Conservation (phyloP, 2,888 invertebrate species). For the Rhimphoctona megacephalus region DNA sequence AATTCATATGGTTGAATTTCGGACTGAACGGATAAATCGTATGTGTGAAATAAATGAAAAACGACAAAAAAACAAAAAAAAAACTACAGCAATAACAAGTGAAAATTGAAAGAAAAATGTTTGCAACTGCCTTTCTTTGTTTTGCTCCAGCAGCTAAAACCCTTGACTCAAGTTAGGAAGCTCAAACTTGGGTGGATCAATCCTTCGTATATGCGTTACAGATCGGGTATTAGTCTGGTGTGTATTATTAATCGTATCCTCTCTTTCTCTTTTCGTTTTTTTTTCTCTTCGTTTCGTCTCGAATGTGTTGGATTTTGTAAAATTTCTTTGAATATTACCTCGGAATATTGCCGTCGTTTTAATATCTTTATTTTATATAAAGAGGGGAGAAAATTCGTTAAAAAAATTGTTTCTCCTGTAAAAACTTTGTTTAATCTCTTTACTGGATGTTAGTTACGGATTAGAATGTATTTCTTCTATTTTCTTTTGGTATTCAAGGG, state of each 20-base stretch:
- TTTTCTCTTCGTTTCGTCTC: conserved; percentile 52
- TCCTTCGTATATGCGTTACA: conserved; percentile 62
- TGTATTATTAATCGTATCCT: conserved; percentile 41
- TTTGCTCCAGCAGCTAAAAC: conserved; percentile 81
- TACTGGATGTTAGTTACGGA: not conserved
- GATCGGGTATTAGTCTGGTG: conserved; percentile 47
- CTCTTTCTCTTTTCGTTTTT: conserved; percentile 40
- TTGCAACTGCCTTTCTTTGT: conserved; percentile 61
- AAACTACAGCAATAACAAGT: not conserved
- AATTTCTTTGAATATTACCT: conserved; percentile 54
- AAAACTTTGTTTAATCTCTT: conserved; percentile 39
- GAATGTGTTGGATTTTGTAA: conserved; percentile 24
- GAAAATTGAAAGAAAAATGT: conserved; percentile 9
- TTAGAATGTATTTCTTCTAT: not conserved
- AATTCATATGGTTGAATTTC: conserved; percentile 13
- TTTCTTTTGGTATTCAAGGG: conserved; percentile 67
- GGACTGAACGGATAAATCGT: conserved; percentile 55
- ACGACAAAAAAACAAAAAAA: not conserved
- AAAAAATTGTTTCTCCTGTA: conserved; percentile 11
- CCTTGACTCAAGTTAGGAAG: conserved; percentile 85
- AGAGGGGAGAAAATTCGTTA: conserved; percentile 48
- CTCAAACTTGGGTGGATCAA: conserved; percentile 79
- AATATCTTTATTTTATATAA: not conserved
- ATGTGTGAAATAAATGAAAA: conserved; percentile 66
- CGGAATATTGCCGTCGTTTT: conserved; percentile 65